phyloP scores from a whole-genome alignment of 2,113 vertebrate species.

The Falco punctatus region DNA sequence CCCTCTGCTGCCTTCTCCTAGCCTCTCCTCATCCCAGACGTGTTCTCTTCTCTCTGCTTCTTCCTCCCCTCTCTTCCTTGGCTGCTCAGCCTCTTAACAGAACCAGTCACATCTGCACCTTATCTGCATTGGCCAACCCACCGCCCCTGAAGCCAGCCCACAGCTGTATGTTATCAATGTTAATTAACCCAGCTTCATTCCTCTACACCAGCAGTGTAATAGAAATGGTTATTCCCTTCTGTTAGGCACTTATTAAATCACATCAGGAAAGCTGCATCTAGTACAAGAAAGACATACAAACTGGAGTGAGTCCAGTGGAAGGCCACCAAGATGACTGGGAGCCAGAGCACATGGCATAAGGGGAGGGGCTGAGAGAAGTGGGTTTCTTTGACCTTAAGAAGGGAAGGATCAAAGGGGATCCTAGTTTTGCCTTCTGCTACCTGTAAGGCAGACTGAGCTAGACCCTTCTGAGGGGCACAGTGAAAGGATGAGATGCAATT shows the following conservation, averaged over 20 bases:
- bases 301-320: not conserved
- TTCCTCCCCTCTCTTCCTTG: too few species aligned
- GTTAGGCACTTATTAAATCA: not conserved
- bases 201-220: too few species aligned
- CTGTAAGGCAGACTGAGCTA: not conserved
- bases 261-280: not conserved
- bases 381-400: not conserved
- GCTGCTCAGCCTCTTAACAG: too few species aligned
- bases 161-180: too few species aligned
- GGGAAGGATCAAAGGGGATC: not conserved
- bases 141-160: too few species aligned
- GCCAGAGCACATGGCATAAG: not conserved
- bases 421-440: not conserved
- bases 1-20: too few species aligned
- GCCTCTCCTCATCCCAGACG: too few species aligned
- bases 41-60: too few species aligned
- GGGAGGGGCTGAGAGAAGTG: not conserved
- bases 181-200: too few species aligned
- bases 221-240: not conserved
- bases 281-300: not conserved
- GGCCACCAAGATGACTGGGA: not conserved
- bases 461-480: not conserved
- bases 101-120: too few species aligned
- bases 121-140: too few species aligned
- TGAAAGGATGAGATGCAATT: not conserved